These are phyloP conservation scores for Dasypogon diadema DNA, from an alignment of 2,888 invertebrate species.

Conservation along the genomic window DNA sequence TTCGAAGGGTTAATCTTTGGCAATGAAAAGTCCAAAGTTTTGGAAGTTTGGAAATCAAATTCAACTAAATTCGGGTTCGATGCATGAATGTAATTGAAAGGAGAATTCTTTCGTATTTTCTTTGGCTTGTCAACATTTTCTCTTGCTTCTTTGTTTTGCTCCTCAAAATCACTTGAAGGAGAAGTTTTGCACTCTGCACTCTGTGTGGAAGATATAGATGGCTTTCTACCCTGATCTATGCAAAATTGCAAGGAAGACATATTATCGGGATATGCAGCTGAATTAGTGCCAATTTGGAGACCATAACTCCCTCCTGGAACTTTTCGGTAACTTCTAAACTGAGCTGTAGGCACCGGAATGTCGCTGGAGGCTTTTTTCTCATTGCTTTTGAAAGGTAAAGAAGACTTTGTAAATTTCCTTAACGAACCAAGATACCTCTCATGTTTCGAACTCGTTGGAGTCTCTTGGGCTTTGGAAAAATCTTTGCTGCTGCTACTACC, in stretches of 20 bases:
- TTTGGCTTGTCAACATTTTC: constrained; percentile 58
- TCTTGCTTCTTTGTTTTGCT: constrained; percentile 31
- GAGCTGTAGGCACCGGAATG: constrained; percentile 82
- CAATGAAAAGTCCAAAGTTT: constrained; percentile 64
- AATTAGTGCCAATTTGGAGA: constrained; percentile 65
- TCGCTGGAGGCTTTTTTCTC: constrained; percentile 69
- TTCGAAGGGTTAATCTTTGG: constrained; percentile 69
- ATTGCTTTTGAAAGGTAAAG: constrained; percentile 67
- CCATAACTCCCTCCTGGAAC: constrained; percentile 72
- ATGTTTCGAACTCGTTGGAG: constrained; percentile 63
- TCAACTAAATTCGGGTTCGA: constrained; percentile 78
- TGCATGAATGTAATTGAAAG: constrained; percentile 76
- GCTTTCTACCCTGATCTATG: constrained; percentile 39
- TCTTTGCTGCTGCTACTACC: constrained; percentile 56
- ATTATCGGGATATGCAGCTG: constrained; percentile 55
- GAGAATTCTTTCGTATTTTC: constrained; percentile 68
- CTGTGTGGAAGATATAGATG: constrained; percentile 51
- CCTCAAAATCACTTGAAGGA: constrained; percentile 1
- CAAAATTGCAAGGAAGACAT: constrained; percentile 36
- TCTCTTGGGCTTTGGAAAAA: constrained; percentile 56
- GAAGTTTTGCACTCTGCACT: constrained; percentile 46
- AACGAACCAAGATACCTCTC: constrained; percentile 75
- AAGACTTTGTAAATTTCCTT: constrained; percentile 74
- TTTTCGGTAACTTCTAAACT: constrained; percentile 81
- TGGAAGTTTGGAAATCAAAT: constrained; percentile 71